Evolutionary conservation across 2,888 invertebrate species (phyloP).

Genomic region (Zootermopsis nevadensis): DNA sequence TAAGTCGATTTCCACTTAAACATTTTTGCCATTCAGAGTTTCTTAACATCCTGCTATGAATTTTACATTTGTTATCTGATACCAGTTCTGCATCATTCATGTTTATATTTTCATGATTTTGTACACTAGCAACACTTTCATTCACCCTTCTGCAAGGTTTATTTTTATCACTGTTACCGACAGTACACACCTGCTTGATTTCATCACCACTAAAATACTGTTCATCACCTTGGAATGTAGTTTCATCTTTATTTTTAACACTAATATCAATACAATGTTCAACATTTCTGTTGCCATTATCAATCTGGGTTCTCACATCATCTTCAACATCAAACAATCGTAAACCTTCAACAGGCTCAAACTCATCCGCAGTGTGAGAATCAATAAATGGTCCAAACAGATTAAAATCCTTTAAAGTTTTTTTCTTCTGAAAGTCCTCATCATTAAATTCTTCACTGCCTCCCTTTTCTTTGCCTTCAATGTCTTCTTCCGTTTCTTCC

Average conservation of each 20-base stretch:
- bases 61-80: not conserved
- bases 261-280: not conserved
- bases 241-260: not conserved
- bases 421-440: not conserved
- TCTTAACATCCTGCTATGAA: not conserved
- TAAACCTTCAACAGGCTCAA: not conserved
- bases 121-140: not conserved
- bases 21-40: conserved; percentile 4
- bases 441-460: not conserved
- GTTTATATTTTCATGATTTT: not conserved
- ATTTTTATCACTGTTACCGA: not conserved
- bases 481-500: conserved; percentile 35
- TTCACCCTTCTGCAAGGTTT: not conserved
- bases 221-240: not conserved
- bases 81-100: not conserved
- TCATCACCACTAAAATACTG: not conserved
- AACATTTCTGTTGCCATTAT: not conserved
- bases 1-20: conserved; percentile 33
- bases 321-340: not conserved
- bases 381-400: not conserved
- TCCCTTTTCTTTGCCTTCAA: not conserved
- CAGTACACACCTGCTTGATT: no score
- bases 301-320: not conserved
- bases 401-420: not conserved
- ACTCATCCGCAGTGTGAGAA: not conserved